Base-by-base conservation (phyloP, 2,113 vertebrate genomes). In the Lasiurus cinereus region DNA sequence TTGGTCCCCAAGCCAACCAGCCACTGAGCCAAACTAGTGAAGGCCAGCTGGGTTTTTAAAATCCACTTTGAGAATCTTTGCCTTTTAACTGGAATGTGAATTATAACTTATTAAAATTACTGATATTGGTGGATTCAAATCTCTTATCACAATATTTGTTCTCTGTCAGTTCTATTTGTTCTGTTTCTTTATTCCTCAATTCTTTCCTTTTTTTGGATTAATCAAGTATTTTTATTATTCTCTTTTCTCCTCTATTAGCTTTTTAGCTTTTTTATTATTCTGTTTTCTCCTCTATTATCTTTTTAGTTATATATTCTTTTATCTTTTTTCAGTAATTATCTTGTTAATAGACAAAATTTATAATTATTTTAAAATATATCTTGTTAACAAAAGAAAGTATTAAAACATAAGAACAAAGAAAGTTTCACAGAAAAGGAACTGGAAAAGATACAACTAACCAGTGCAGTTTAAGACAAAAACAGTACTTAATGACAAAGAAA, bases 191-290 rank as follows among this genome's bases (percentile, higher is more conserved):
- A 70, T 46, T 66, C 15, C 12, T 85, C 24, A 67, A 43, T 91
- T 88, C n/a, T 73, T 89, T 93, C 88, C 19, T 48, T 88, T 33
- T 10, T 73, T 80, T 78, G 52, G 6, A 52, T 80, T 74, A 54
- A 59, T 16, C 13, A 50, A 87, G 9, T 18, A 64, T 86, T 76
- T 78, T 94, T 72, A 82, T 95, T 77, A 73, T 90, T 88, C 19
- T 5, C 19, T 64, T 88, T 74, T 72, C 50, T 88, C 13, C n/a
- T 48, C 21, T 27, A 27, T 74, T 88, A 73, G 5, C 24, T 82
- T 80, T 91, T 46, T 46, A 46, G 7, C 6, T 46, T 46, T 46
- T 46, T 46, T 46, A 82, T 95, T 77, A 73, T 90, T 88, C 19
- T 5, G 24, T 64, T 88, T 74, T 72, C 50, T 88, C 13, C 29